A percentile compares a stretch with the other conserved stretches of the same genome.
These are phyloP conservation scores for Thecocarcelia acutangulata DNA, from an alignment of 2,888 invertebrate species.

Conservation along the genomic window DNA sequence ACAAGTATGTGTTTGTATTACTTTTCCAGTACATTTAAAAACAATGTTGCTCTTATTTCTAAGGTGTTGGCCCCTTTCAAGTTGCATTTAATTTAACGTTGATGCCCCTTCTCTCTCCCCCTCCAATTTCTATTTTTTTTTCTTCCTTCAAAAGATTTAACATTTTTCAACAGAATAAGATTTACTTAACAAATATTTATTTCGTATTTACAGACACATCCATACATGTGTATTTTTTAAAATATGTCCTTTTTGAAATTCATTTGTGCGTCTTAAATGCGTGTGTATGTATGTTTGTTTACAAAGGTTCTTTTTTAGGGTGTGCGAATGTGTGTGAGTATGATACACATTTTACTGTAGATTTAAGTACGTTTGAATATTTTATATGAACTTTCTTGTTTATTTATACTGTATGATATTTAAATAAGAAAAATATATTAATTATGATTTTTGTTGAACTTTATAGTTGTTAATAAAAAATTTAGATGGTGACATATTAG, in stretches of 20 bases:
- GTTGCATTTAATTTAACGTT: constrained; percentile 52
- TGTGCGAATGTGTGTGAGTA: constrained; percentile 29
- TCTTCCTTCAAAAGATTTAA: constrained; percentile 5
- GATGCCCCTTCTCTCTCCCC: not conserved
- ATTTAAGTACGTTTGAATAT: constrained; percentile 32
- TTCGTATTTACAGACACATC: constrained; percentile 34
- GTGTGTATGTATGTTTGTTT: not conserved
- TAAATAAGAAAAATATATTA: no score
- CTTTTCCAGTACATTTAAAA: not conserved
- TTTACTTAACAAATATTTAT: constrained; percentile 56
- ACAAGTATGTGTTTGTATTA: constrained; percentile 3
- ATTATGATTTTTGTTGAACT: no score
- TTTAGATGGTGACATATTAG: no score
- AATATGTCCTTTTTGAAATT: constrained; percentile 23
- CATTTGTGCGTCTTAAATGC: constrained; percentile 38
- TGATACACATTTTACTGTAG: constrained; percentile 25
- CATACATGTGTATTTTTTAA: not conserved
- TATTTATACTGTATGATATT: no score
- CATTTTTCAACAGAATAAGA: constrained; percentile 38
- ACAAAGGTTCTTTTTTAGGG: not conserved
- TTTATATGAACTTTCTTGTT: no score
- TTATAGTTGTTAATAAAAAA: no score
- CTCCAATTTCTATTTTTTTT: not conserved
- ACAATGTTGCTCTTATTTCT: no score
- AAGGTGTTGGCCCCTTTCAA: not conserved